Conservation (phyloP, 2,113 vertebrate genomes). For the Tympanuchus pallidicinctus region DNA sequence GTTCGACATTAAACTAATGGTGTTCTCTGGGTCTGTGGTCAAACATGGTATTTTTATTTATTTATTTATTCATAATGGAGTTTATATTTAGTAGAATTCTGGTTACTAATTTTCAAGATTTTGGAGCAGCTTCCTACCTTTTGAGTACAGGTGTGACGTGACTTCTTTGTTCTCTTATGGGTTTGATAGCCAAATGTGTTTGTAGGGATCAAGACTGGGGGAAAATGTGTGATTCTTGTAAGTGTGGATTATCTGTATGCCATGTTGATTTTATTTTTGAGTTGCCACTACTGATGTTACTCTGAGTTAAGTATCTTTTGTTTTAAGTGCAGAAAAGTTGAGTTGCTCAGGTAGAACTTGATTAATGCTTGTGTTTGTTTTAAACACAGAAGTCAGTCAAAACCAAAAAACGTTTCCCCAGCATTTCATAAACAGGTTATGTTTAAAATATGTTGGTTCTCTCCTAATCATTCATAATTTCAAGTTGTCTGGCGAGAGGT, state of each 20-base stretch:
- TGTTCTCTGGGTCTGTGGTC: background rate
- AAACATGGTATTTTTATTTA: background rate
- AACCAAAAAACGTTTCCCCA: background rate
- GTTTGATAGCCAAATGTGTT: background rate
- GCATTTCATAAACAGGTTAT: background rate
- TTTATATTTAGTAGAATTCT: background rate
- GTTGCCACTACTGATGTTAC: background rate
- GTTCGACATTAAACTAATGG: background rate
- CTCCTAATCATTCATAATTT: background rate
- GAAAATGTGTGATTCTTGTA: background rate
- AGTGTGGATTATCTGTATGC: background rate
- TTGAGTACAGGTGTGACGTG: background rate
- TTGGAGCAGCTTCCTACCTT: background rate
- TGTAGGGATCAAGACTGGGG: background rate
- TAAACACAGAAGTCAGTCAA: background rate
- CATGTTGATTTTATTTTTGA: background rate
- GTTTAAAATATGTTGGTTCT: background rate
- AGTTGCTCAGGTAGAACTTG: background rate
- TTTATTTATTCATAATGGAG: background rate
- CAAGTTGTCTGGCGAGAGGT: background rate
- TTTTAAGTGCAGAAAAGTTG: background rate
- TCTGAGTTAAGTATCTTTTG: background rate
- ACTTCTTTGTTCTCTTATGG: background rate
- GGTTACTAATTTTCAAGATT: background rate
- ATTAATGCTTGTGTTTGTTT: background rate